These are phyloP conservation scores for Desmodus rotundus DNA, from an alignment of 2,113 vertebrate genomes.

Conservation along the genomic window DNA sequence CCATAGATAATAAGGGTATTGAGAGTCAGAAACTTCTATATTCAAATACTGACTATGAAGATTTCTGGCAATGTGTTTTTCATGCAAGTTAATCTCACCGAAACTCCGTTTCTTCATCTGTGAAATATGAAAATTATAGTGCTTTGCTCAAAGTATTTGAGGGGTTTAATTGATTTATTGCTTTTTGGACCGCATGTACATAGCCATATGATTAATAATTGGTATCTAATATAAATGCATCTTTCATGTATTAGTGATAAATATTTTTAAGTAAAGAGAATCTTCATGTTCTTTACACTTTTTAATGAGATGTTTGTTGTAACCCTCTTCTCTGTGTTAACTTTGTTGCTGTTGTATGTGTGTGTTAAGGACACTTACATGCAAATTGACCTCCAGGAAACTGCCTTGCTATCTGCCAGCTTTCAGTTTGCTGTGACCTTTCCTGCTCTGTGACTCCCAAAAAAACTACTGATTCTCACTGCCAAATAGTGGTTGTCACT, in stretches of 20 bases:
- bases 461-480: neutral
- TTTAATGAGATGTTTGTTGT: neutral
- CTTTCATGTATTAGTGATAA: neutral
- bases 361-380: neutral
- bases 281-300: neutral
- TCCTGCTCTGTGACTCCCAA: neutral
- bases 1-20: neutral
- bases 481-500: neutral
- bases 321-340: accelerated
- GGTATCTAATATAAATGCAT: neutral
- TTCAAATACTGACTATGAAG: neutral
- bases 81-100: neutral
- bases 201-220: neutral
- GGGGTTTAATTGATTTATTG: neutral
- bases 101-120: neutral
- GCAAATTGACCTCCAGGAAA: neutral
- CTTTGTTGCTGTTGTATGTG: neutral
- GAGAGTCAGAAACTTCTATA: neutral
- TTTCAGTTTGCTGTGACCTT: neutral
- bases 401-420: neutral
- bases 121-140: neutral
- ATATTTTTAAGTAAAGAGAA: neutral
- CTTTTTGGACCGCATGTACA: neutral
- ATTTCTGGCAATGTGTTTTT: neutral
- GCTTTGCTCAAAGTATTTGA: neutral